A percentile compares a stretch with the other conserved stretches of the same genome.
These are phyloP conservation scores for Epicauta chinensis DNA, from an alignment of 1,140 invertebrate genomes.

Conservation along the genomic window DNA sequence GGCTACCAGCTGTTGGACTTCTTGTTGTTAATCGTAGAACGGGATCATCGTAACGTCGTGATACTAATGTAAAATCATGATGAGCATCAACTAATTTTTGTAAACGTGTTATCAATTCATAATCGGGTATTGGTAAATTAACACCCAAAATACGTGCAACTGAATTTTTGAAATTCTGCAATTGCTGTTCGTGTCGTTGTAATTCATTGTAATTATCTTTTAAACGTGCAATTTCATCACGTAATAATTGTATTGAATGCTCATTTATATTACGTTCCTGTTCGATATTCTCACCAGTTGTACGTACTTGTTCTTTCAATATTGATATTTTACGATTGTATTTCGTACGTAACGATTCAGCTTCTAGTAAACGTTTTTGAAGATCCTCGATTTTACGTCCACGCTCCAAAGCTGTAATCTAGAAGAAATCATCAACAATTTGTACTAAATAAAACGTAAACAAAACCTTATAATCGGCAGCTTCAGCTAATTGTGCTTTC, in stretches of 20 bases:
- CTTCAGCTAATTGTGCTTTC: slow-evolving; percentile 71
- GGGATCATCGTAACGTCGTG: slow-evolving; percentile 62
- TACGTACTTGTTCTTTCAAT: slow-evolving; percentile 62
- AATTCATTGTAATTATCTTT: slow-evolving; percentile 66
- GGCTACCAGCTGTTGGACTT: slow-evolving; percentile 45
- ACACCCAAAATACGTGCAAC: slow-evolving; percentile 62
- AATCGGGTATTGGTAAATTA: slow-evolving; percentile 63
- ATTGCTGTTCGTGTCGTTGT: slow-evolving; percentile 63
- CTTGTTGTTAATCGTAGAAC: slow-evolving; percentile 49
- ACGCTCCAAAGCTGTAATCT: slow-evolving; percentile 75
- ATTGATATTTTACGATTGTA: slow-evolving; percentile 65
- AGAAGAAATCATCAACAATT: slow-evolving; percentile 20
- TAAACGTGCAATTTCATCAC: slow-evolving; percentile 63
- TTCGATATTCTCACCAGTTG: slow-evolving; percentile 57
- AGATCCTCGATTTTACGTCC: slow-evolving; percentile 77
- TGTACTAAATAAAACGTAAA: not conserved
- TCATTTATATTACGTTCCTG: slow-evolving; percentile 64
- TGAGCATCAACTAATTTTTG: slow-evolving; percentile 71
- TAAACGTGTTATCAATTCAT: slow-evolving; percentile 66
- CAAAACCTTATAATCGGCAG: slow-evolving; percentile 72
- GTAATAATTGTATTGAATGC: slow-evolving; percentile 57
- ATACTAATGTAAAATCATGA: slow-evolving; percentile 69
- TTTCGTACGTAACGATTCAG: slow-evolving; percentile 61
- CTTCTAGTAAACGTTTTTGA: slow-evolving; percentile 66
- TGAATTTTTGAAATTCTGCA: slow-evolving; percentile 63